Conservation (phyloP, 2,888 invertebrate genomes). For the Diploptera punctata region DNA sequence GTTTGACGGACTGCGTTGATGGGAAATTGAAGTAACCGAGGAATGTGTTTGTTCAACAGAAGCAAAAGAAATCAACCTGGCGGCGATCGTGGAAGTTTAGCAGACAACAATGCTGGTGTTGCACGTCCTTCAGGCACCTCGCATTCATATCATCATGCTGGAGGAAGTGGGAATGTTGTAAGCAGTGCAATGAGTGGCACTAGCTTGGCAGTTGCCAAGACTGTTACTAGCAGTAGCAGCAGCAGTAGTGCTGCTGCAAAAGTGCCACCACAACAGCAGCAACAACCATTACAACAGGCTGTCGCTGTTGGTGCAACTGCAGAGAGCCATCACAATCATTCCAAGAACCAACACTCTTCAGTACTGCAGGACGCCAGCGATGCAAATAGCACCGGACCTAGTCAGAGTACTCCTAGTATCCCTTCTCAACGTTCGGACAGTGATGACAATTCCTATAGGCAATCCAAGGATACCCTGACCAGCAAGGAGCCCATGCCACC, state of each 20-base stretch:
- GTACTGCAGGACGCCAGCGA: slow-evolving; percentile 39
- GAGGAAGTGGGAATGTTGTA: slow-evolving; percentile 6
- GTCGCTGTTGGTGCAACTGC: not conserved
- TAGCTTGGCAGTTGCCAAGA: slow-evolving; percentile 32
- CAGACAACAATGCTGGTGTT: slow-evolving; percentile 25
- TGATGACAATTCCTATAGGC: slow-evolving; percentile 36
- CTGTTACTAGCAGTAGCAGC: slow-evolving; percentile 32
- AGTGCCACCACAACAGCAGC: not conserved
- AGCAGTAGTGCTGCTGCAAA: not conserved
- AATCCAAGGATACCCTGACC: slow-evolving; percentile 39
- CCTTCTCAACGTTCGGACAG: slow-evolving; percentile 33
- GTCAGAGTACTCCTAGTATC: slow-evolving; percentile 34
- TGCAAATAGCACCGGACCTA: slow-evolving; percentile 32
- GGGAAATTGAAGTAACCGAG: slow-evolving; percentile 48
- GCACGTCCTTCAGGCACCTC: slow-evolving; percentile 21
- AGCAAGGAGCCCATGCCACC: slow-evolving; percentile 55
- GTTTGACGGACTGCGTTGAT: no score
- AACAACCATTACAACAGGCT: not conserved
- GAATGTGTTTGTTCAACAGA: slow-evolving; percentile 40
- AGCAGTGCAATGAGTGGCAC: slow-evolving; percentile 23
- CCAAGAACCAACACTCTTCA: slow-evolving; percentile 39
- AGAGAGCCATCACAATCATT: slow-evolving; percentile 39
- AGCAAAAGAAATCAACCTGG: slow-evolving; percentile 45
- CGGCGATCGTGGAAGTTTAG: slow-evolving; percentile 38
- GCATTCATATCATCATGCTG: slow-evolving; percentile 37